phyloP scores from a whole-genome alignment of 2,888 invertebrate genomes.

The Orthonychiurus folsomi region DNA sequence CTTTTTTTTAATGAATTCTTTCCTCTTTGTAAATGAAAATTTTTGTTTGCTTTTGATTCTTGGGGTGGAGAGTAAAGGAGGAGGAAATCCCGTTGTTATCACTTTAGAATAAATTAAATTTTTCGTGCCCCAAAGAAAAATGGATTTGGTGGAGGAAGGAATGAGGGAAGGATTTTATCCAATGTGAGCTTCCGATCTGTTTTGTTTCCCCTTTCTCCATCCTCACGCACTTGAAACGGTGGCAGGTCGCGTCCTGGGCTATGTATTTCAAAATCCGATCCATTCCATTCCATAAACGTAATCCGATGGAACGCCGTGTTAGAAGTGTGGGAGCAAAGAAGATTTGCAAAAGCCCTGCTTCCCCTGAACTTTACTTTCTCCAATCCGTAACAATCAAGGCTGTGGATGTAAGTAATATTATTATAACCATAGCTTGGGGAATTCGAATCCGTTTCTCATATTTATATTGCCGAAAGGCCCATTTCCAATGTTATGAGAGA shows the following conservation, averaged over 20 bases:
- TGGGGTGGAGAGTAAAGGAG: slow-evolving; percentile 16
- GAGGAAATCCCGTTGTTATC: slow-evolving; percentile 40
- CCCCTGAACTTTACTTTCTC: slow-evolving; percentile 8
- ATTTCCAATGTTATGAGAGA: too few species aligned
- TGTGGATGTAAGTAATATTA: not conserved
- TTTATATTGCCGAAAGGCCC: too few species aligned
- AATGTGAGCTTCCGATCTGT: not conserved
- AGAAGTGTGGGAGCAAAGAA: slow-evolving; percentile 23
- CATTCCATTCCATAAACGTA: slow-evolving; percentile 23
- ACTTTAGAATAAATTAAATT: slow-evolving; percentile 41
- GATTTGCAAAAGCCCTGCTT: slow-evolving; percentile 26
- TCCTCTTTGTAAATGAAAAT: not conserved
- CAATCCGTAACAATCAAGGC: not conserved
- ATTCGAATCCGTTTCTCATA: too few species aligned
- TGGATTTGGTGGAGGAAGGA: too few species aligned
- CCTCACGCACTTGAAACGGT: too few species aligned
- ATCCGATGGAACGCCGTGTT: slow-evolving; percentile 22
- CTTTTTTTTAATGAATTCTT: not conserved
- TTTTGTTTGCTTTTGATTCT: not conserved
- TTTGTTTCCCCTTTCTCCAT: not conserved
- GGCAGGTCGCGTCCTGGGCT: too few species aligned
- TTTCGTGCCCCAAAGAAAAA: slow-evolving; percentile 40
- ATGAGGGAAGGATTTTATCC: not conserved
- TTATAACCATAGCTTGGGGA: too few species aligned
- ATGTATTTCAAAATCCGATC: slow-evolving; percentile 9